Evolutionary conservation across 1,140 invertebrate species (phyloP).

Genomic region (Cyclargus thomasi): DNA sequence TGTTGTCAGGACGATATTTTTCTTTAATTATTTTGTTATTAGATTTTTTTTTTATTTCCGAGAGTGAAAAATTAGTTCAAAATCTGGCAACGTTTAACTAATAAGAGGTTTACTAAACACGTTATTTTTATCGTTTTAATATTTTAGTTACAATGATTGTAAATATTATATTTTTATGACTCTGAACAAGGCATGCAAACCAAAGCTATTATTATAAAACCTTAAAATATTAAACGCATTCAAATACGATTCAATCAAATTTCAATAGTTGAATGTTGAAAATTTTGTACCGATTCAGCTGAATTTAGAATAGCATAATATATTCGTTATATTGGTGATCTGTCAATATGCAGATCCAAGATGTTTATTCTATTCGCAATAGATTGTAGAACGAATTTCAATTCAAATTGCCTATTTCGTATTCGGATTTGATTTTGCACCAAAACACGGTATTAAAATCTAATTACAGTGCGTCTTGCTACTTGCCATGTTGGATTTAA

Average conservation of each 20-base stretch:
- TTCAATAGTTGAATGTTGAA: conserved; percentile 7
- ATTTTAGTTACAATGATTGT: too few relatives aligned
- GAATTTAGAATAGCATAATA: background rate
- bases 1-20: too few relatives aligned
- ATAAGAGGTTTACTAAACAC: too few relatives aligned
- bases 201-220: background rate
- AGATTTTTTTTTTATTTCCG: too few relatives aligned
- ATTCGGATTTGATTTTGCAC: background rate
- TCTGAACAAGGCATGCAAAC: background rate
- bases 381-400: background rate
- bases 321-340: background rate
- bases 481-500: too few relatives aligned
- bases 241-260: conserved; percentile 5
- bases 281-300: background rate
- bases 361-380: background rate
- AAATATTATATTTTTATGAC: too few relatives aligned
- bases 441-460: too few relatives aligned
- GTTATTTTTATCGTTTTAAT: too few relatives aligned
- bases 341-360: conserved; percentile 2
- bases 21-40: too few relatives aligned
- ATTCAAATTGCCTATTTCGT: background rate
- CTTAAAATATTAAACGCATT: background rate
- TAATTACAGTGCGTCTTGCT: too few relatives aligned
- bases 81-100: too few relatives aligned
- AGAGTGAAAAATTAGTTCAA: too few relatives aligned